Conservation (phyloP, 2,797 vertebrate species). For the Loriculus beryllinus region DNA sequence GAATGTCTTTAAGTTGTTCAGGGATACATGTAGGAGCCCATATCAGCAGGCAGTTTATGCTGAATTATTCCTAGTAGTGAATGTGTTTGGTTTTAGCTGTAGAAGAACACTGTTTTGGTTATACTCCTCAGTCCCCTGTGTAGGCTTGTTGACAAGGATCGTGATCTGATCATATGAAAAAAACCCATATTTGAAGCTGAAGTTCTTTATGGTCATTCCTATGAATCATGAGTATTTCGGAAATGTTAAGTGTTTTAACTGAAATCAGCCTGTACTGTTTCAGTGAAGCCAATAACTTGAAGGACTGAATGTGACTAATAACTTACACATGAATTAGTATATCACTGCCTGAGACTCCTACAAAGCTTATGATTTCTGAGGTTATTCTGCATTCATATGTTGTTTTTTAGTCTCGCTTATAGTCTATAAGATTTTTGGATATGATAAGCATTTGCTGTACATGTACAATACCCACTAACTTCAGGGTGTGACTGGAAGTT, state of each 20-base stretch:
- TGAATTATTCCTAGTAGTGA: background rate
- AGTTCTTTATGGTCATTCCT: background rate
- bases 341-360: background rate
- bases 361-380: background rate
- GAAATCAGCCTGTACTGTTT: background rate
- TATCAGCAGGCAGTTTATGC: background rate
- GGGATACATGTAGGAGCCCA: background rate
- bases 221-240: background rate
- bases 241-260: background rate
- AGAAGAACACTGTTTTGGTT: background rate
- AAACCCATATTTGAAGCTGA: background rate
- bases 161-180: background rate
- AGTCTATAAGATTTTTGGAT: background rate
- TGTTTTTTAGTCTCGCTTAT: background rate
- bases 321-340: background rate
- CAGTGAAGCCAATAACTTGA: background rate
- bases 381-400: background rate
- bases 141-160: background rate
- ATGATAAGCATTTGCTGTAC: background rate
- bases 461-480: background rate
- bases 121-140: background rate
- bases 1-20: background rate
- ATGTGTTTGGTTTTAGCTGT: background rate
- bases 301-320: background rate
- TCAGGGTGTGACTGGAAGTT: background rate